These are phyloP conservation scores for Drosophila setosimentum DNA, from an alignment of 2,888 invertebrate species.

Conservation along the genomic window DNA sequence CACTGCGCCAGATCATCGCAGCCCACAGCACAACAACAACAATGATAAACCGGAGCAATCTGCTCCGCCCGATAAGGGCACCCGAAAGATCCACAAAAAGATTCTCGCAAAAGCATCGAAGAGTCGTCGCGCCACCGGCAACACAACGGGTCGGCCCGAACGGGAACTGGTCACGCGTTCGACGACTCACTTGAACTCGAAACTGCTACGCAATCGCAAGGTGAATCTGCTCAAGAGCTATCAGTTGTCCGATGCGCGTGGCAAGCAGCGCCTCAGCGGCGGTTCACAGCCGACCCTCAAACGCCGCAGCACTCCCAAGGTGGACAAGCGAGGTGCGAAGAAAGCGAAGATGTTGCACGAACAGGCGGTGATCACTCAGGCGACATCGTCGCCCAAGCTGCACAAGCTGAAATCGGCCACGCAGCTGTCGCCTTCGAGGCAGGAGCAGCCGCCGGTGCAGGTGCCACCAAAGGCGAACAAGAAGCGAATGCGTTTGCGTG, in stretches of 20 bases:
- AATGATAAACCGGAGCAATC: constrained; percentile 1
- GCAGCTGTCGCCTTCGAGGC: constrained; percentile 24
- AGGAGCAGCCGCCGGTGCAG: neutral
- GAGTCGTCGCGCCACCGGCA: constrained; percentile 49
- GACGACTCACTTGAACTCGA: constrained; percentile 65
- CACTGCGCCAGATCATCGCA: neutral
- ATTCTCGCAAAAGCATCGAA: constrained; percentile 9
- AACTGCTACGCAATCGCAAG: constrained; percentile 78
- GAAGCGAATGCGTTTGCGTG: constrained; percentile 30
- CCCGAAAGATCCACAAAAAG: constrained; percentile 33
- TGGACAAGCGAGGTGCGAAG: constrained; percentile 20
- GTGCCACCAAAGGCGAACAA: neutral
- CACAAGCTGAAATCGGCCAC: neutral
- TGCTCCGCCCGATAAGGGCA: neutral
- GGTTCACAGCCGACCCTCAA: constrained; percentile 38
- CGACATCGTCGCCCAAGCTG: neutral
- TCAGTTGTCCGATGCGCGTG: constrained; percentile 47
- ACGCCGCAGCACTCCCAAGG: constrained; percentile 3
- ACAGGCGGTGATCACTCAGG: constrained; percentile 3
- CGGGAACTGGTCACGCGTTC: constrained; percentile 73
- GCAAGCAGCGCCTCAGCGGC: constrained; percentile 59
- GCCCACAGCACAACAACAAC: constrained; percentile 11
- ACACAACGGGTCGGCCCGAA: constrained; percentile 1
- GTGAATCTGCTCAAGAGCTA: constrained; percentile 71
- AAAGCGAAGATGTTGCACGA: constrained; percentile 6